Evolutionary conservation across 1,140 invertebrate species (phyloP), one percentile per base, ranked within the genome.

Genomic region (Plectus sambesii): DNA sequence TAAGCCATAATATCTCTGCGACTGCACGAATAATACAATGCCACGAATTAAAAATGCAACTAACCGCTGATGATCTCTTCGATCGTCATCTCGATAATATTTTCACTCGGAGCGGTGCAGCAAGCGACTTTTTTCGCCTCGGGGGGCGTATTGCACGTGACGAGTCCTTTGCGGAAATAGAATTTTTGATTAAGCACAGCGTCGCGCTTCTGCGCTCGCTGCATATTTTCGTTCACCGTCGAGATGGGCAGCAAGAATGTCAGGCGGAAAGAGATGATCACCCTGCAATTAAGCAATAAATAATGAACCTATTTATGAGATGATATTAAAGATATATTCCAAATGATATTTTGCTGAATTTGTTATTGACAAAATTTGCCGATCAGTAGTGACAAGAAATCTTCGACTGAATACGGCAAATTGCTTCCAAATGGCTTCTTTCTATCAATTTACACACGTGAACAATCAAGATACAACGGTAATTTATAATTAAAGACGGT

Each of bases 221-320:
- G 79, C 88, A 99, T 93, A 72, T 99, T 99, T 73, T 96, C 88
- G 70, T 96, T 92, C 35, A 97, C 86, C 77, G 92, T 93, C 58
- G 89, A 96, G 52, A 99, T 94, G 5, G 93, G 93, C 70, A 97
- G 88, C 1, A 99, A 75, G 62, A 99, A 85, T 73, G 94, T 93
- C 8, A 98, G 76, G 58, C 88, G 81, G 72, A 92, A 98, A 12
- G 90, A 90, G 19, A 99, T 75, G 59, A 99, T 96, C 30, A 94
- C 90, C 53, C 94, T 74, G 0, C 89, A 97, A 37, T n/a, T n/a
- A n/a, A n/a, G n/a, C n/a, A n/a, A n/a, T n/a, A n/a, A n/a, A n/a
- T n/a, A n/a, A n/a, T n/a, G n/a, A n/a, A n/a, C n/a, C n/a, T n/a
- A n/a, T n/a, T n/a, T n/a, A n/a, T n/a, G n/a, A n/a, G 97, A 75